Evolutionary conservation across 2,888 invertebrate species (phyloP), one percentile per base, ranked within the genome.

Genomic region (Bellardia pandia): DNA sequence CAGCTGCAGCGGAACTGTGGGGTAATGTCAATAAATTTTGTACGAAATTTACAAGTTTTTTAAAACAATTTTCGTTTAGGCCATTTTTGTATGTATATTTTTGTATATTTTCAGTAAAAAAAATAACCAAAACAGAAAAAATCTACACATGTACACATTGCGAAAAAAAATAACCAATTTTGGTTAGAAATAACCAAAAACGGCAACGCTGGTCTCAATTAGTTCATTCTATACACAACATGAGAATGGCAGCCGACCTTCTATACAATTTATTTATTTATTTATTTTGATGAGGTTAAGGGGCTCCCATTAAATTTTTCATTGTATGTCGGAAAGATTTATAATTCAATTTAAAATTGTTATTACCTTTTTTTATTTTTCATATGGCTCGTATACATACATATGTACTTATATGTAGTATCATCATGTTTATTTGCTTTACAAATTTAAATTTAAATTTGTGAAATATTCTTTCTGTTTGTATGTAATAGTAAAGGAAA

Each of bases 221-320:
- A 81, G 56, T 74, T 40, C 45, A 14, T 16, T 66, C 37, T 42
- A 16, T 14, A 16, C 0, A 13, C 3, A 13, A 30, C 1, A 58
- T 33, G 33, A 58, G 23, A 58, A 58, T 30, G 30, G 13, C 11
- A 14, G 45, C 6, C 83, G 85, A 79, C 85, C 75, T 85, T 85
- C 79, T 58, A 51, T 80, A 13, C 69, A 79, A 80, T 80, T 80
- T 80, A 79, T 85, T 79, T 62, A 79, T 79, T 79, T 74, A 79
- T 85, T 79, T 53, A 72, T 53, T 56, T 85, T 74, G 53, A 62
- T 75, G 79, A 85, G 84, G 84, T 85, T 85, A 85, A 79, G 78
- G 71, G 78, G 66, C 71, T 76, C 30, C n/a, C 53, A 77, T 71
- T 77, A 30, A 75, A 68, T 58, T 81, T 58, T 58, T 68, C 74